Evolutionary conservation across 2,888 invertebrate genomes (phyloP).

Genomic region (Limnephilus rhombicus): DNA sequence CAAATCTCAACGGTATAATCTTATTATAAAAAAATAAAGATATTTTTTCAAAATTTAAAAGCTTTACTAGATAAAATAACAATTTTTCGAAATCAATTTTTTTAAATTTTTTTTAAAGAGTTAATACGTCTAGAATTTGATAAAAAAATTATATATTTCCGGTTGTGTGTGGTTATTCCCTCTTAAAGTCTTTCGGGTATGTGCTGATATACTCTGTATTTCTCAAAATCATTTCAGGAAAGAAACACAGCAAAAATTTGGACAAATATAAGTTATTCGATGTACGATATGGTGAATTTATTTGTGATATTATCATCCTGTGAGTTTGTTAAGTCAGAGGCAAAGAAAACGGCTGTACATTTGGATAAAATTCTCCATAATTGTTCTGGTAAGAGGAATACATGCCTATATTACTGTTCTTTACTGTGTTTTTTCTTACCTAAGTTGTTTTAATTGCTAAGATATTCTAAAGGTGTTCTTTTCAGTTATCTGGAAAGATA

Average conservation of each 20-base stretch:
- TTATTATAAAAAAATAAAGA: too few species aligned
- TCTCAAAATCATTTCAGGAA: neutral
- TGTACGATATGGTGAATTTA: conserved; percentile 17
- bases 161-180: too few species aligned
- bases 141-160: too few species aligned
- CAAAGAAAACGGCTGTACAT: conserved; percentile 17
- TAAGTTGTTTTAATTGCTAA: neutral
- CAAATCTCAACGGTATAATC: too few species aligned
- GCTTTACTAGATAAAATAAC: too few species aligned
- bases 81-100: too few species aligned
- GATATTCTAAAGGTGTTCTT: neutral
- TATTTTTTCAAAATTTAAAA: too few species aligned
- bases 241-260: neutral
- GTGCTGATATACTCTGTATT: neutral
- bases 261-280: neutral
- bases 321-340: conserved; percentile 32
- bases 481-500: neutral
- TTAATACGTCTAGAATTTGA: too few species aligned
- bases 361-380: conserved; percentile 31
- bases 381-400: neutral
- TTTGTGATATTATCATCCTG: conserved; percentile 2
- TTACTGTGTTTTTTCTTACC: neutral
- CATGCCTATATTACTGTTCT: neutral
- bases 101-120: too few species aligned
- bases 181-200: neutral